Evolutionary conservation across 2,797 vertebrate genomes (phyloP), one percentile per base, ranked within the genome.

Genomic region (Arremon brunneinucha): DNA sequence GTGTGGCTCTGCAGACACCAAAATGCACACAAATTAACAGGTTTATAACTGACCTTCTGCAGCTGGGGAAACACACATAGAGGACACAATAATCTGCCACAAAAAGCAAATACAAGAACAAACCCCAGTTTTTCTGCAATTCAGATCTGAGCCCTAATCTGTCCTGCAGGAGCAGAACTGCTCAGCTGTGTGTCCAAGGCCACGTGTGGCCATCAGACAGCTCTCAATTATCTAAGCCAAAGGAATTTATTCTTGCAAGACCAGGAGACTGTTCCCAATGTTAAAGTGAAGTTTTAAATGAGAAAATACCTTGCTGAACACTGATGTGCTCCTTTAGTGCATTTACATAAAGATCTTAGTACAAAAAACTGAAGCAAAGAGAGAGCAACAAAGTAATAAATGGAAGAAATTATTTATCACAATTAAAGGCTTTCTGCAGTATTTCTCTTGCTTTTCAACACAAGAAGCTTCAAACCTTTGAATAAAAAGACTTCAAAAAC

Each of bases 91-190:
- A 18, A 74, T 34, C 12, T 64, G 27, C 53, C 18, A 9, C 28
- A 41, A 50, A 60, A 83, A 74, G 15, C 5, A 50, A 65, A 44
- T 8, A 21, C 10, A 68, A 22, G n/a, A 82, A 46, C n/a, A 89
- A 76, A 52, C 6, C 8, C 20, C 39, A 28, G 0, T 19, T 78
- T 21, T 74, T 21, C 22, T 5, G 1, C 55, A 64, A 9, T 32
- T n/a, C 46, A 37, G 37, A 23, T 75, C 63, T 44, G 28, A 8
- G 10, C 57, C 62, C 37, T 41, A 28, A 82, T 12, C 26, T 76
- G 76, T 2, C 0, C 0, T 17, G 46, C 10, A 44, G 41, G 41
- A 17, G 13, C 19, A 68, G 46, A 59, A 6, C 35, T 59, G 80
- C 53, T 74, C 53, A 53, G 64, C 26, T 39, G 23, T 21, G 34